Evolutionary conservation across 2,888 invertebrate species (phyloP), one percentile per base, ranked within the genome.

Genomic region (Oasisia sp.): DNA sequence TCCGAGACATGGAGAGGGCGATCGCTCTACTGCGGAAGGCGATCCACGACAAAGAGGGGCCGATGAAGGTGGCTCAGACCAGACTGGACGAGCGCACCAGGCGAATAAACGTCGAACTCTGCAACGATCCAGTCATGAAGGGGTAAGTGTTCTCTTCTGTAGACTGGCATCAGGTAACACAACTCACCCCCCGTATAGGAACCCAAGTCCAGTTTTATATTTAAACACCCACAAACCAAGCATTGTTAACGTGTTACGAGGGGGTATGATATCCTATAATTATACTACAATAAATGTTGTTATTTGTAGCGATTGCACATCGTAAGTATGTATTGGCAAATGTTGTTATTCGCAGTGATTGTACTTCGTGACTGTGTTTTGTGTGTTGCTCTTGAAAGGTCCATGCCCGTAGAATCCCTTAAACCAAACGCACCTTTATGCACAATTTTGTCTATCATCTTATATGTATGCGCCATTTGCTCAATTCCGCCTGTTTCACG

Each of bases 1-100:
- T 99, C 95, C 98, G 98, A 96, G 98, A 99, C 96, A 97, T 98
- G 95, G 99, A 99, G 96, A 98, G 98, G 96, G 98, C 98, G 94
- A 97, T 99, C 95, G 98, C 98, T 95, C 96, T 99, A 93, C 96
- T 99, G 95, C 98, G 98, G 95, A 99, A 98, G 97, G 98, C 98
- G 1, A 98, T 99, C 94, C 97, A 98, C 94, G 99, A 99, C 97
- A 99, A 99, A 95, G 96, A 96, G 92, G 94, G 94, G 0, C 96
- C 96, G 32, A 95, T 97, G 96, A 96, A 97, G 95, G 96, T 97
- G 91, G 96, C 96, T 5, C 98, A 99, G 96, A 98, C 98, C 0
- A 97, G 99, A 94, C 97, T 99, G 93, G 98, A 99, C 96, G 98
- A 98, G 90, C 97, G 99, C 94, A 98, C 98, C 93, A 98, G 98